Percentiles rank a stretch among this genome's conserved stretches.
phyloP scores from a whole-genome alignment of 1,140 invertebrate species.

The Arctopsyche grandis region DNA sequence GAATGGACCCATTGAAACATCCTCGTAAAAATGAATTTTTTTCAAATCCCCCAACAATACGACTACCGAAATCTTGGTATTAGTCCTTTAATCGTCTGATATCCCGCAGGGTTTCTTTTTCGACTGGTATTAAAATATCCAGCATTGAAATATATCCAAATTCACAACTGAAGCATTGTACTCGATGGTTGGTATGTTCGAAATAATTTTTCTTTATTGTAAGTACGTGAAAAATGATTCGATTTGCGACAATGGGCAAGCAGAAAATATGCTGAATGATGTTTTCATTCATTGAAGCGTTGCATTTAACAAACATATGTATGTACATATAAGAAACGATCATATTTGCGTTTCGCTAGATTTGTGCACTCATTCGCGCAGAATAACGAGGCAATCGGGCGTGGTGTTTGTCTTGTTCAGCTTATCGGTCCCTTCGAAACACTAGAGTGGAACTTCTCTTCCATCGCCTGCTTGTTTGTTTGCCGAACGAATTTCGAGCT shows the following conservation, averaged over 20 bases:
- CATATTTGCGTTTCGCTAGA: conserved; percentile 32
- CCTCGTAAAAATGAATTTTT: not conserved
- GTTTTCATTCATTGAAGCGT: not conserved
- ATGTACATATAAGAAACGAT: not conserved
- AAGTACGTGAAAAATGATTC: not conserved
- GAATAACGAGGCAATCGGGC: conserved; percentile 17
- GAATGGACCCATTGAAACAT: conserved; percentile 15
- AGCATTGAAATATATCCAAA: not conserved
- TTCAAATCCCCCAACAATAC: not conserved
- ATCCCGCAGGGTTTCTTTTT: conserved; percentile 33
- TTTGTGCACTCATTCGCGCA: conserved; percentile 1
- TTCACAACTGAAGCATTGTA: not conserved
- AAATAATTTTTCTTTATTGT: not conserved
- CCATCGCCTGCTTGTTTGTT: conserved; percentile 35
- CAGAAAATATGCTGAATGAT: not conserved
- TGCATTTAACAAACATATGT: not conserved
- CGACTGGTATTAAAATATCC: not conserved
- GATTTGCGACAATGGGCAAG: not conserved
- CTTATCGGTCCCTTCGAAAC: conserved; percentile 10
- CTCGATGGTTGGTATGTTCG: not conserved
- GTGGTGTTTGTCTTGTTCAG: conserved; percentile 22
- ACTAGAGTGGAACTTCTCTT: not conserved
- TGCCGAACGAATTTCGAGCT: conserved; percentile 31
- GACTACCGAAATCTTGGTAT: conserved; percentile 5
- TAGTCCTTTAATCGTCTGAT: conserved; percentile 34